Conservation (phyloP, 1,140 invertebrate genomes). For the Papilio aristodemus region DNA sequence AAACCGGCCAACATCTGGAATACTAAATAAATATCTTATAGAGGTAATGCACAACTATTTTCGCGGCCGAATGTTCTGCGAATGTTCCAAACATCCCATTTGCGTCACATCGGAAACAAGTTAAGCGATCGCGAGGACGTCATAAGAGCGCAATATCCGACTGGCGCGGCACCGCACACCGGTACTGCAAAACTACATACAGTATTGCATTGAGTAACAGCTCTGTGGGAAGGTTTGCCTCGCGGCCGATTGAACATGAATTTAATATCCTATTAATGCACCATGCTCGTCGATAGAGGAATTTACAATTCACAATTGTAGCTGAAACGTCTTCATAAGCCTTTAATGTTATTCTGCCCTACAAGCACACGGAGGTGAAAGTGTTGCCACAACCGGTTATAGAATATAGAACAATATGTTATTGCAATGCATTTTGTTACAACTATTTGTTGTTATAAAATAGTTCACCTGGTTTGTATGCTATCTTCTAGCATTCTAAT, state of each 20-base stretch:
- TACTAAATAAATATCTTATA: not conserved
- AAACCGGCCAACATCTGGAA: no score
- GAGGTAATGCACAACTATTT: not conserved
- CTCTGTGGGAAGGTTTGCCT: not conserved
- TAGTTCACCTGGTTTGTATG: no score
- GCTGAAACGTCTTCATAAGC: not conserved
- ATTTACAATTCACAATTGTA: not conserved
- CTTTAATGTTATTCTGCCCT: not conserved
- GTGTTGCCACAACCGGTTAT: constrained; percentile 3
- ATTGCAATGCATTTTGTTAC: not conserved
- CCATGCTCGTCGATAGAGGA: not conserved
- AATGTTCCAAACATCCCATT: constrained; percentile 63
- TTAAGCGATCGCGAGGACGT: constrained; percentile 59
- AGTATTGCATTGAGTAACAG: constrained; percentile 9
- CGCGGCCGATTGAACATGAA: not conserved
- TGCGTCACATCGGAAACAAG: constrained; percentile 76
- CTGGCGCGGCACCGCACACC: constrained; percentile 39
- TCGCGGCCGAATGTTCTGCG: constrained; percentile 28
- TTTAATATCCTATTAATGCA: not conserved
- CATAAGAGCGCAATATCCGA: constrained; percentile 74
- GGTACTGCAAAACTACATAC: constrained; percentile 9
- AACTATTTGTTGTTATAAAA: no score
- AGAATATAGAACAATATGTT: not conserved
- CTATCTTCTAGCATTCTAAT: no score
- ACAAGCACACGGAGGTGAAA: not conserved